These are phyloP conservation scores for Xiphophorus birchmanni DNA, from an alignment of 2,797 vertebrate genomes.

Conservation along the genomic window DNA sequence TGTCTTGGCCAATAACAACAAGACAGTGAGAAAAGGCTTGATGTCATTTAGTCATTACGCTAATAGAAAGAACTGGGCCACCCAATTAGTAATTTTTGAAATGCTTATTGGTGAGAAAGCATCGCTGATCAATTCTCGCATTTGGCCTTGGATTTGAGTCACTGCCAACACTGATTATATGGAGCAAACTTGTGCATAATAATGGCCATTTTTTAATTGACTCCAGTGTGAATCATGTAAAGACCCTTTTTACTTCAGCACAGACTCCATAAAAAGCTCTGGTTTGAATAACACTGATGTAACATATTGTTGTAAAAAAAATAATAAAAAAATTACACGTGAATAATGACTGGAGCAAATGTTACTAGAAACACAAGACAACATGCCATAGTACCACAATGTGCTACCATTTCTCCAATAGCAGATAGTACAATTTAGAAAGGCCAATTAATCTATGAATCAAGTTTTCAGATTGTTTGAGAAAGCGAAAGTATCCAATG, in stretches of 20 bases:
- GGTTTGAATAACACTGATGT: slow-evolving; percentile 6
- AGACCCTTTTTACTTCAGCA: slow-evolving; percentile 31
- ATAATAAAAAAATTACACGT: background rate
- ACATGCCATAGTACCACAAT: background rate
- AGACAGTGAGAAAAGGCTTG: slow-evolving; percentile 82
- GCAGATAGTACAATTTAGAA: background rate
- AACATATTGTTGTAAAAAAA: background rate
- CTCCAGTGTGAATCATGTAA: slow-evolving; percentile 33
- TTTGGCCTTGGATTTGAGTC: slow-evolving; percentile 68
- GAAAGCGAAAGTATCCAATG: background rate
- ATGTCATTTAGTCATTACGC: slow-evolving; percentile 87
- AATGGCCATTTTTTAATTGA: slow-evolving; percentile 66
- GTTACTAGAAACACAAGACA: background rate
- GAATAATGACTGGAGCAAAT: background rate
- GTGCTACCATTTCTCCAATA: background rate
- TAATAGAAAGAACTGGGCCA: slow-evolving; percentile 77
- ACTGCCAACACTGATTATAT: slow-evolving; percentile 75
- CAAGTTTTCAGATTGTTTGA: background rate
- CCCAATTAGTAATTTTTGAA: slow-evolving; percentile 81
- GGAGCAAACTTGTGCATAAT: slow-evolving; percentile 71
- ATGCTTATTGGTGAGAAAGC: slow-evolving; percentile 78
- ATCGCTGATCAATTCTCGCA: slow-evolving; percentile 76
- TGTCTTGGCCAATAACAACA: slow-evolving; percentile 86
- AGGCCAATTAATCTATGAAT: background rate
- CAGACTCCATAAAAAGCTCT: slow-evolving; percentile 13